Percentiles rank a stretch among this genome's conserved stretches.
Evolutionary conservation across 2,113 vertebrate species (phyloP).

Genomic region (Entelurus aequoreus): DNA sequence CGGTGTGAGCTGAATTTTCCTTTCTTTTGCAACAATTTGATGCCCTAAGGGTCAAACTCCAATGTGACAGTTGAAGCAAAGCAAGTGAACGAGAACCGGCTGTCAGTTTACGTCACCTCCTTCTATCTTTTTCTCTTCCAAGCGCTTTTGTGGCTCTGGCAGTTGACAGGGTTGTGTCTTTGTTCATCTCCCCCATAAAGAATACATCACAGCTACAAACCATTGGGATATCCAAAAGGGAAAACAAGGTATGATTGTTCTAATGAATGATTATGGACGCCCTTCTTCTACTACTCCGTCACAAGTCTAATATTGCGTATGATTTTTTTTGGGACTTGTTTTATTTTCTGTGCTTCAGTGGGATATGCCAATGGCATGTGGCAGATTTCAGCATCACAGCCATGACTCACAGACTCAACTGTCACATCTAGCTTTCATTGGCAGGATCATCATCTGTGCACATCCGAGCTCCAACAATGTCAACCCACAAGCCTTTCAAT

Average conservation of each 20-base stretch:
- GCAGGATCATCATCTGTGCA: constrained; percentile 7
- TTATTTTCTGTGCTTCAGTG: constrained; percentile 7
- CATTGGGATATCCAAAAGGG: constrained; percentile 12
- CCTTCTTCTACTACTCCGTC: neutral
- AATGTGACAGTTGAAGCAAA: constrained; percentile 60
- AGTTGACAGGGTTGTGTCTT: constrained; percentile 33
- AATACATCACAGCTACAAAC: constrained; percentile 23
- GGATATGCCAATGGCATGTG: constrained; percentile 24
- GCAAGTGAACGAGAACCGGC: constrained; percentile 53
- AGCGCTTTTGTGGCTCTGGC: constrained; percentile 14
- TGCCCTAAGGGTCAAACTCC: constrained; percentile 45
- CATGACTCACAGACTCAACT: constrained; percentile 29
- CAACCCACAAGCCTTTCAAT: constrained; percentile 25
- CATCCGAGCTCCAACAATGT: constrained; percentile 14
- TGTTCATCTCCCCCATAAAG: constrained; percentile 37
- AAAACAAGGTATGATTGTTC: constrained; percentile 35
- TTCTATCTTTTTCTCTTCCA: constrained; percentile 28
- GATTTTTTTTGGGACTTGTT: neutral
- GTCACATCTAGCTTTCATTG: constrained; percentile 10
- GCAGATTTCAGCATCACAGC: constrained; percentile 19
- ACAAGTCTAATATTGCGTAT: neutral
- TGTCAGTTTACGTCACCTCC: constrained; percentile 44
- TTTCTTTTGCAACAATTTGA: constrained; percentile 41
- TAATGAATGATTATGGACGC: constrained; percentile 29
- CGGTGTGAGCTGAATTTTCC: constrained; percentile 33